Evolutionary conservation across 2,888 invertebrate genomes (phyloP).

Genomic region (Andrena trimmerana): DNA sequence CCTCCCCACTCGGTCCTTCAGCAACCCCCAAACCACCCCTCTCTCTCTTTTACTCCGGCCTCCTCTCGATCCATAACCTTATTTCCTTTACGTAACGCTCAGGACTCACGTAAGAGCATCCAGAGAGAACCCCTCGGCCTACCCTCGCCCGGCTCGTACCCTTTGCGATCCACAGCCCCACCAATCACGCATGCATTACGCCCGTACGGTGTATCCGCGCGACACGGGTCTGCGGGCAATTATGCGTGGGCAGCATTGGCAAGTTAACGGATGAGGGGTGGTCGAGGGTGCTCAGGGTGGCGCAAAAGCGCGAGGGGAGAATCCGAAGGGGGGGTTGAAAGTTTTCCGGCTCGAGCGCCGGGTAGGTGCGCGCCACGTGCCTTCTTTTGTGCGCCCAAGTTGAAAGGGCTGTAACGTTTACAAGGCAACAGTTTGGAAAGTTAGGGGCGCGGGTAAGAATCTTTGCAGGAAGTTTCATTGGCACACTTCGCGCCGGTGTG

Average conservation of each 20-base stretch:
- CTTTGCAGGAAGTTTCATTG: too few species aligned
- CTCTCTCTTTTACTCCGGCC: slow-evolving; percentile 8
- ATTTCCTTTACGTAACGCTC: slow-evolving; percentile 72
- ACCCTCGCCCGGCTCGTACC: background rate
- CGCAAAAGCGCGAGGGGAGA: background rate
- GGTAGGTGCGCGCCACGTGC: too few species aligned
- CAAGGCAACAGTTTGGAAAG: too few species aligned
- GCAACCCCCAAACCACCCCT: background rate
- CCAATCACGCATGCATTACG: slow-evolving; percentile 45
- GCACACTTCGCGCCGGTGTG: too few species aligned
- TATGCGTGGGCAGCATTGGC: slow-evolving; percentile 45
- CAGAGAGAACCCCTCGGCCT: slow-evolving; percentile 3
- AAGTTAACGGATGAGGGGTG: slow-evolving; percentile 29
- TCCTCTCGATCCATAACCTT: slow-evolving; percentile 64
- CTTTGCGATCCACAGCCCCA: slow-evolving; percentile 36
- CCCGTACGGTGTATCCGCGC: slow-evolving; percentile 22
- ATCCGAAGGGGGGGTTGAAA: background rate
- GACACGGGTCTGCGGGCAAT: slow-evolving; percentile 31
- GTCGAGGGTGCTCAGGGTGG: slow-evolving; percentile 4
- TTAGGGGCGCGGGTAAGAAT: too few species aligned
- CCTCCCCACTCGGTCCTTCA: slow-evolving; percentile 3
- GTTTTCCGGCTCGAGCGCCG: too few species aligned
- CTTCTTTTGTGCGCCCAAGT: too few species aligned
- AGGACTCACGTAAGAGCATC: slow-evolving; percentile 64
- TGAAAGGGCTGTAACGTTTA: too few species aligned